A percentile compares a stretch with the other conserved stretches of the same genome.
Evolutionary conservation across 1,140 invertebrate species (phyloP).

Genomic region (Pentalonia nigronervosa): DNA sequence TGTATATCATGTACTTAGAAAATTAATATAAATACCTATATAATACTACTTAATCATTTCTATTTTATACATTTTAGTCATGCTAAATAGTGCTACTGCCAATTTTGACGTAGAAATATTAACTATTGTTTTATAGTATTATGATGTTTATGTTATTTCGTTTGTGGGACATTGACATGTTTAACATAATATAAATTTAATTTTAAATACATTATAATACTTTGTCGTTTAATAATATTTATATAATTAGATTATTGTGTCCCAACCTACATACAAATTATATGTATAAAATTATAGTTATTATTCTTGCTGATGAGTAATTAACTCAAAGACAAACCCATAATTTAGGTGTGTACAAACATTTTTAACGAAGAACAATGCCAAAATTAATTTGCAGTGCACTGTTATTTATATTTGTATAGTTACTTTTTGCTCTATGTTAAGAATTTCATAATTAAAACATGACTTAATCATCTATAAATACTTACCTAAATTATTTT

Average conservation of each 20-base stretch:
- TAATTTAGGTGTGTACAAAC: not conserved
- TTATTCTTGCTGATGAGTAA: not conserved
- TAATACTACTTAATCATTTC: no score
- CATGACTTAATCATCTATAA: not conserved
- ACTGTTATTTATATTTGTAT: slow-evolving; percentile 12
- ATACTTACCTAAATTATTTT: not conserved
- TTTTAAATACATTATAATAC: not conserved
- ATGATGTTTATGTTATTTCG: not conserved
- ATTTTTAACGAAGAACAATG: not conserved
- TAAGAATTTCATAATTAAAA: not conserved
- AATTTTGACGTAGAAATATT: not conserved
- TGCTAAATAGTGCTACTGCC: no score
- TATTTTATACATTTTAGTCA: no score
- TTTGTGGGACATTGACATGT: not conserved
- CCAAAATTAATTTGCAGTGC: not conserved
- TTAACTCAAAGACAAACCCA: not conserved
- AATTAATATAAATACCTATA: no score
- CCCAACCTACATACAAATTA: not conserved
- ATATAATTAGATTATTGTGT: slow-evolving; percentile 17
- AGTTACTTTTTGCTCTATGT: not conserved
- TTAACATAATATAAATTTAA: not conserved
- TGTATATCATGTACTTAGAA: no score
- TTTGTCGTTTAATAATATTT: not conserved
- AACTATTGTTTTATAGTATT: not conserved
- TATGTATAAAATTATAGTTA: not conserved